Evolutionary conservation across 2,888 invertebrate species (phyloP), one percentile per base, ranked within the genome.

Genomic region (Drosophila emarginata): DNA sequence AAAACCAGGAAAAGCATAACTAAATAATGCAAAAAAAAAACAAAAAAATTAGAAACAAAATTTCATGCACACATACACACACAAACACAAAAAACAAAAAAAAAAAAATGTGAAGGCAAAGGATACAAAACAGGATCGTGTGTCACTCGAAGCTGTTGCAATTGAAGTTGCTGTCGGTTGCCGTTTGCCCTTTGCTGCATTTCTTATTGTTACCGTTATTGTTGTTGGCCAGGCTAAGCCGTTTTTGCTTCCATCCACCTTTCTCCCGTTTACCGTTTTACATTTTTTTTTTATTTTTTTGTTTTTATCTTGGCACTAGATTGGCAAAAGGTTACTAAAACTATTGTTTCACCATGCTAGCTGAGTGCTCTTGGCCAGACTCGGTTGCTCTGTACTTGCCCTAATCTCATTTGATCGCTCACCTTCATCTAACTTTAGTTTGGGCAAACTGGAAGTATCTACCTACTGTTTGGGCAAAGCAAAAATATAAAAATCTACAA

Each of bases 1-100:
- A 45, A 45, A 45, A 45, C 45, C 45, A 21, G 45, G 21, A 45
- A 45, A 45, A 45, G 45, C 45, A 45, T 45, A 73, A 73, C 76
- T 79, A 70, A 77, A 77, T 79, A 79, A 76, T 79, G 63, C 76
- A 78, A 32, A 32, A 32, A 32, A 32, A 11, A 32, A 32, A 2
- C 23, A 23, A 37, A 15, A 32, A 32, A 32, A 32, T n/a, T n/a
- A 32, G 4, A 32, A 11, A 9, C 9, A 32, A 12, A 32, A 32
- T 9, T 11, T 4, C 32, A 32, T 32, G 32, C 11, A 32, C 37
- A 37, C 14, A 40, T 23, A 21, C 21, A 63, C 12, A 53, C 39
- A 67, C 37, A 23, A 40, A 62, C 40, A 45, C 28, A 60, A 14
- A 51, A 37, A 15, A 39, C n/a, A 4, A 28, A 28, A 28, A 28